Base-by-base conservation (phyloP, 2,113 vertebrate genomes). In the Sorex araneus region DNA sequence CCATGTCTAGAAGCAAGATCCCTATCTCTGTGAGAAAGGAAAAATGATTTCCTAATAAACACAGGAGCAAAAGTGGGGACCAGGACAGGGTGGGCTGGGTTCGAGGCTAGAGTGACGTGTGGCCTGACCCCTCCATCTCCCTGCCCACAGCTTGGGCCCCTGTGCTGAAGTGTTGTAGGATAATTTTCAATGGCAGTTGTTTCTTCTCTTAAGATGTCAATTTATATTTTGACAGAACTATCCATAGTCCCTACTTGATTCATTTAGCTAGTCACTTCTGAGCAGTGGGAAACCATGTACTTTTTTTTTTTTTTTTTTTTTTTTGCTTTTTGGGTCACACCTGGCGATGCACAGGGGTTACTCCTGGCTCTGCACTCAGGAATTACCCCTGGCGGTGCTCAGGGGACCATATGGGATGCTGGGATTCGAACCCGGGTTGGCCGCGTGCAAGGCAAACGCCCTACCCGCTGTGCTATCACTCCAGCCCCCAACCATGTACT, bases 1-100 rank as follows among this genome's bases (percentile, higher is more conserved):
- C 86, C 83, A 67, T 87, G 84, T 96, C 94, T 96, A 84, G 95
- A 82, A 91, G 95, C 64, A n/a, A 92, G 95, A 95, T 96, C 86
- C 28, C 74, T 96, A 96, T 95, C 95, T 93, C 95, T 76, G 80
- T 96, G 95, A 94, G 96, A 96, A 96, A 96, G 93, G 79, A 94
- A 94, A 92, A 91, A 91, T 36, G 74, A 50, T 87, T 95, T 96
- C 93, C 92, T 95, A 86, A 92, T 40, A 84, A 70, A 94, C 84
- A 94, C 91, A 93, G 94, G 93, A 71, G 95, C 87, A 87, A 5
- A 75, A 95, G 90, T 0, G 18, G 91, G 77, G 92, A 93, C 84
- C 2, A 12, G 90, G 92, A 92, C 47, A 4, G 86, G 74, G 80
- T 94, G 94, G 93, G 96, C 96, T 95, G 96, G 95, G 92, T 40